Base-by-base conservation (phyloP, 2,888 invertebrate genomes). In the Dynastes maya region DNA sequence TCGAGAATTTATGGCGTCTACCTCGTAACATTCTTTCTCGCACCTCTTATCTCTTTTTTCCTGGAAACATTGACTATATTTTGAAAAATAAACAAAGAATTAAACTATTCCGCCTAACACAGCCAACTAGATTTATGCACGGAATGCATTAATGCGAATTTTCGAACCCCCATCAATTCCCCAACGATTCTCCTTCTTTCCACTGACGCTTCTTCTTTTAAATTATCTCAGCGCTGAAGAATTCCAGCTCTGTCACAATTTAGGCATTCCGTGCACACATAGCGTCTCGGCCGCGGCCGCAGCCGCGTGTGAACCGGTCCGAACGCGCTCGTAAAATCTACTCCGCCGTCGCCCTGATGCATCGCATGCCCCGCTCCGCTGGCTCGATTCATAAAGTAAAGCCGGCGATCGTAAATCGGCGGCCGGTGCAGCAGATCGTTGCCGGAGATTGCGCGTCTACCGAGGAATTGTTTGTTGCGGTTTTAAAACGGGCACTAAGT, bases 201-300 rank as follows among this genome's bases (percentile, higher is more conserved):
- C 0, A 6, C 2, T 6, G 22, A 58, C 9, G 22, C 16, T 22
- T 58, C 3, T 58, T 22, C 55, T 53, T 16, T 53, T 58, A 58
- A 11, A 45, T 58, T 58, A 27, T 22, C 65, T 67, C 65, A 67
- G 8, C 11, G 65, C 65, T 8, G 22, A 40, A 11, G 65, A 45
- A 67, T 67, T 67, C 45, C 40, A 16, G 40, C 65, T 67, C 40
- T 67, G 65, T 67, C 65, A 65, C 65, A 65, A 65, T 65, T 65
- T 40, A 65, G 65, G 16, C 65, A 67, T 67, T 45, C 65, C 40
- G 6, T 8, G 55, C 55, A 6, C 55, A 45, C 32, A 45, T 2
- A 11, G 45, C 45, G 45, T 58, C 55, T 58, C 2, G 22, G n/a
- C 6, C 55, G 55, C 22, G 22, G 27, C 16, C 16, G 53, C 16